These are phyloP conservation scores for Drosophila dunni DNA, from an alignment of 1,140 invertebrate genomes.

Conservation along the genomic window DNA sequence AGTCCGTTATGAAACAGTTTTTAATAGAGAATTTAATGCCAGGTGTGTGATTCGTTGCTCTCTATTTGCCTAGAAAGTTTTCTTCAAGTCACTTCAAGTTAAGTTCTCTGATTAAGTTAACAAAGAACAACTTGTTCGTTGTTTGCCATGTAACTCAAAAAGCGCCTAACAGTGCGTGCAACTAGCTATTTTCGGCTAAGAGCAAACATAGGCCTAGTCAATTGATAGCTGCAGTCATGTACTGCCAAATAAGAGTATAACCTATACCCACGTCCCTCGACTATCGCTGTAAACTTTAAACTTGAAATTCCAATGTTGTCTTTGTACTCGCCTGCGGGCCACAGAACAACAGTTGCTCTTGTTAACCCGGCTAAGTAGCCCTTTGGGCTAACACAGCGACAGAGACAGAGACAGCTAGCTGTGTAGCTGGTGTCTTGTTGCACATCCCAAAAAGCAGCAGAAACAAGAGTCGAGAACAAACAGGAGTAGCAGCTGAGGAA, in stretches of 20 bases:
- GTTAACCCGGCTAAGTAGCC: conserved; percentile 34
- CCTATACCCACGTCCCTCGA: background rate
- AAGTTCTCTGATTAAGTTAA: background rate
- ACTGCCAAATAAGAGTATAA: background rate
- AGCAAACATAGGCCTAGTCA: background rate
- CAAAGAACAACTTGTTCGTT: background rate
- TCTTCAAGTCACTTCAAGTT: no score
- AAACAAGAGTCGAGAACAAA: background rate
- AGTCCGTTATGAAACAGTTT: no score
- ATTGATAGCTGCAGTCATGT: conserved; percentile 2
- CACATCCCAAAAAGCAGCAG: conserved; percentile 35
- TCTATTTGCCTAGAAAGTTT: no score
- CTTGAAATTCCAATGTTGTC: conserved; percentile 7
- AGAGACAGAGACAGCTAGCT: background rate
- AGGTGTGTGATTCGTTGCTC: no score
- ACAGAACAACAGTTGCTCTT: conserved; percentile 37
- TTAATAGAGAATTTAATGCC: no score
- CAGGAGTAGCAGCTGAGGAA: background rate
- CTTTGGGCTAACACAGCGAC: conserved; percentile 8
- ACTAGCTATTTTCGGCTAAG: background rate
- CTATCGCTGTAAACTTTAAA: conserved; percentile 12
- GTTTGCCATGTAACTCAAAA: background rate
- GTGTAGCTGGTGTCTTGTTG: conserved; percentile 45
- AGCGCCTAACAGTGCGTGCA: background rate
- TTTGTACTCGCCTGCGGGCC: background rate